Base-by-base conservation (phyloP, 2,888 invertebrate species). In the Pyrochroa serraticornis region DNA sequence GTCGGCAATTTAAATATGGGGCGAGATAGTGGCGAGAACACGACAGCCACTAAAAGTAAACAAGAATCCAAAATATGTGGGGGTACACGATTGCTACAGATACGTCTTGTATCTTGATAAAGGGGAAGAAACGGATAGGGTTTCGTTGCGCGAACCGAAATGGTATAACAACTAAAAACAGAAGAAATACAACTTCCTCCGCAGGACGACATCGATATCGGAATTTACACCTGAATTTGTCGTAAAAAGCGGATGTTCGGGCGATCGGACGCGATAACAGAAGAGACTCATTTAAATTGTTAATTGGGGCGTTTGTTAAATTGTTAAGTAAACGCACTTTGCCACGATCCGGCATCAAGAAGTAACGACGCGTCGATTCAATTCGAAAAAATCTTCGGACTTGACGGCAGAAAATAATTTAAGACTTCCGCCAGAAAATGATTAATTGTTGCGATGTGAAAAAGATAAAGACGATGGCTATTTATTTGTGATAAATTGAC, bases 41-140 rank as follows among this genome's bases (percentile, higher is more conserved):
- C 38, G 10, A 22, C 49, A 49, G 35, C 7, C 37, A 44, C 54
- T 48, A 44, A 49, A 54, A 54, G 33, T 9, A 37, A 58, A 53
- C 46, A 49, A 61, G 59, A 64, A 60, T 58, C 54, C 60, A 63
- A 69, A 70, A 68, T 67, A 69, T 70, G 73, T 63, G 66, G 65
- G 69, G 65, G 22, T 64, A 67, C 69, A 70, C 65, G 71, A 71
- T 69, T 69, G 69, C 64, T 59, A 62, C 65, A 66, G 73, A 73
- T 72, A 72, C 58, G 62, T 60, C 69, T 71, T 70, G 71, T 72
- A 73, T 73, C 71, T 22, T 70, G 71, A 72, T 73, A 73, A 72
- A 66, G 58, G 55, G 46, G 45, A 63, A 69, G 66, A 71, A 66
- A 68, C 67, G 67, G 63, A 64, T 61, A 62, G 50, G 37, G 48